Evolutionary conservation across 2,113 vertebrate genomes (phyloP), one percentile per base, ranked within the genome.

Genomic region (Seriola quinqueradiata): DNA sequence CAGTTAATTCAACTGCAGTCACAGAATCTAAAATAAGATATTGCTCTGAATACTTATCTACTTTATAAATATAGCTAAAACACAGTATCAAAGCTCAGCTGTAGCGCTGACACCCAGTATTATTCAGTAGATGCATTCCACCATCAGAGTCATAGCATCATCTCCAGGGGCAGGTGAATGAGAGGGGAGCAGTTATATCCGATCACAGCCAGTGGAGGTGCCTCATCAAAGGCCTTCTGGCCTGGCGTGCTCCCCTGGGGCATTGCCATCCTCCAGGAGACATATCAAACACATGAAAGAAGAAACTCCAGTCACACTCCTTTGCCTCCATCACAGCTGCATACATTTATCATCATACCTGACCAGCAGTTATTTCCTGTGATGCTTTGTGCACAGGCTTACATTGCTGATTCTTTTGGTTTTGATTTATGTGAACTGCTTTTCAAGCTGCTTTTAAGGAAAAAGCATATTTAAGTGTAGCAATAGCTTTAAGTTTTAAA

Each of bases 151-250:
- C 46, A 25, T 7, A 61, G 66, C 50, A 68, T 83, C 65, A 61
- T 69, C 70, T 79, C 64, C 59, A 70, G 70, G 50, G 54, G 46
- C 64, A 73, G 87, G 69, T 90, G 86, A 87, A 83, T 71, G 78
- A 89, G 84, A 77, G 52, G 32, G 76, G 78, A 74, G 65, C 79
- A 66, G 77, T 83, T 89, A 88, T 88, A 89, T 65, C 72, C 50
- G 48, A 88, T 91, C 91, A 87, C 83, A 88, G 83, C 74, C 72
- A 73, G 70, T 42, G 52, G 71, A 85, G 85, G 87, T 70, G 84
- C 78, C 77, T 89, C 90, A 92, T 94, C 90, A 94, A 92, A 94
- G 87, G 75, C 84, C 88, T 82, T 83, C 86, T 86, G 83, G 88
- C 86, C 84, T 66, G 69, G 72, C 55, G 82, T 82, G 72, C 75